These are phyloP conservation scores for Hirtodrosophila duncani DNA, from an alignment of 2,888 invertebrate genomes.

Conservation along the genomic window DNA sequence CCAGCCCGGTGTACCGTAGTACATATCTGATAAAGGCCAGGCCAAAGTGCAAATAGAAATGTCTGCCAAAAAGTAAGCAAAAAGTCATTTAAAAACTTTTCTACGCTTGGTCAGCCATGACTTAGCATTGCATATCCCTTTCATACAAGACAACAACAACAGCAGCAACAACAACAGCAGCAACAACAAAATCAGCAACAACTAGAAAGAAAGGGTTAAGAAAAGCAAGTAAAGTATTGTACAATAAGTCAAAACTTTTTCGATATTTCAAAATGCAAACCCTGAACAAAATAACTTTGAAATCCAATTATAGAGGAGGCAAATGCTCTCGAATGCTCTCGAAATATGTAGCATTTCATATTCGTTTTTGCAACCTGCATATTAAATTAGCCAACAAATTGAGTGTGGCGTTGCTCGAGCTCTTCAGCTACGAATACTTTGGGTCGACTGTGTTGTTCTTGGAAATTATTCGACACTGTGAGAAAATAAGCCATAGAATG, in stretches of 20 bases:
- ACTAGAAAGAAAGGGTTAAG: constrained; percentile 1
- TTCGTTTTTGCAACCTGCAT: constrained; percentile 53
- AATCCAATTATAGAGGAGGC: constrained; percentile 55
- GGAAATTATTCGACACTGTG: too few relatives aligned
- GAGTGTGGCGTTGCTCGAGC: constrained; percentile 29
- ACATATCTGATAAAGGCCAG: constrained; percentile 25
- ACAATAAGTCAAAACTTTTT: constrained; percentile 47
- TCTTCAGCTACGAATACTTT: too few relatives aligned
- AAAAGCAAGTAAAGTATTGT: too few relatives aligned
- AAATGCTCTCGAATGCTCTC: constrained; percentile 19
- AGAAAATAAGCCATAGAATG: too few relatives aligned
- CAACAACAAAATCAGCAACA: constrained; percentile 7
- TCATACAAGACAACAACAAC: constrained; percentile 21
- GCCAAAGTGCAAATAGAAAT: constrained; percentile 54
- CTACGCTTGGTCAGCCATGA: constrained; percentile 60
- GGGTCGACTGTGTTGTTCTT: too few relatives aligned
- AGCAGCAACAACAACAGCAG: constrained; percentile 1
- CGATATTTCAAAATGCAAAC: constrained; percentile 58
- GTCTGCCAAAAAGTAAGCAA: constrained; percentile 56
- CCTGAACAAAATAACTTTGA: constrained; percentile 58
- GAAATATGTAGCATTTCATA: constrained; percentile 14
- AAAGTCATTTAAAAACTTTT: constrained; percentile 68
- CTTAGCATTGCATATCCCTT: constrained; percentile 54
- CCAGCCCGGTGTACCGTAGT: not conserved
- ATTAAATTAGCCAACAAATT: constrained; percentile 69